Evolutionary conservation across 2,113 vertebrate species (phyloP), one percentile per base, ranked within the genome.

Genomic region (Pseudolaguvia tuberculata): DNA sequence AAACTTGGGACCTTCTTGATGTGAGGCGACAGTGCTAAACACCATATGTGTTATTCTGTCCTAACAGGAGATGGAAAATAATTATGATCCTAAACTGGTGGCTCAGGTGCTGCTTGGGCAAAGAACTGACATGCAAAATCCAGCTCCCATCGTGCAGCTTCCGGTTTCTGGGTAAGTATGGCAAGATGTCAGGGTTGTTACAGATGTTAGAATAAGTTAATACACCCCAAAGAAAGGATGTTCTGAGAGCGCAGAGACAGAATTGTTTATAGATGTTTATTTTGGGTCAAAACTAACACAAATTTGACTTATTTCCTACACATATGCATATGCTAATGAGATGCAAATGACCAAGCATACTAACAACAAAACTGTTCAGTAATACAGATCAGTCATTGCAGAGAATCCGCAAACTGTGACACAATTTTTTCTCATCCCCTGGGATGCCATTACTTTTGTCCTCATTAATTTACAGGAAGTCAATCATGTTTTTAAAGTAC

Each of bases 31-130:
- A 9, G 39, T 42, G 39, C 39, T 42, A 42, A 42, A 29, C 31
- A 35, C 31, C 3, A 6, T 48, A 14, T 8, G 47, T 55, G 51
- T 69, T 11, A 18, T 11, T 63, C 21, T 65, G 50, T 18, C 21
- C 51, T 45, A 23, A 55, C 70, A 93, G 93, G 85, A 91, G 67
- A 57, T 77, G 6, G 85, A 91, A 23, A 86, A 85, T 51, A 85
- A 89, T 53, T 91, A 88, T 21, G 85, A 90, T 75, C 83, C 85
- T 1, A 83, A 83, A 73, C 79, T 91, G 42, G 77, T 88, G 25
- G 79, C 85, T 17, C 88, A 80, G 75, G 68, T 88, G 48, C 81
- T 92, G 39, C 69, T 92, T 80, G 91, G 90, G 39, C 90, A 91
- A 75, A 87, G 83, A 70, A 78, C 81, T 72, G 85, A 87, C 2